These are phyloP conservation scores for Gallirallus australis DNA, from an alignment of 2,797 vertebrate genomes.

Conservation along the genomic window DNA sequence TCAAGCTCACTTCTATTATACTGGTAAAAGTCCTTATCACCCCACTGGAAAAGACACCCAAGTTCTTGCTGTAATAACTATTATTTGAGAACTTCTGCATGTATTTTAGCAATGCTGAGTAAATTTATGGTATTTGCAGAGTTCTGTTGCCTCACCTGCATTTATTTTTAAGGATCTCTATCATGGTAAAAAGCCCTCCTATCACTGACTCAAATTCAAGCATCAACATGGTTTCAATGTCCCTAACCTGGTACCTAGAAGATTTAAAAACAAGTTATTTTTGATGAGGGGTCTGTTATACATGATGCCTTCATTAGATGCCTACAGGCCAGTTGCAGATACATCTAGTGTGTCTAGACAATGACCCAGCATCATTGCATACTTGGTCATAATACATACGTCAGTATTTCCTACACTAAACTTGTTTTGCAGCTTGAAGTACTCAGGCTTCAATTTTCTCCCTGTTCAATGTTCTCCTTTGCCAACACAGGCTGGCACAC, in stretches of 20 bases:
- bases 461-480: background rate
- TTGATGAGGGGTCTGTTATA: background rate
- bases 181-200: background rate
- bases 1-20: background rate
- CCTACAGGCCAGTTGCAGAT: background rate
- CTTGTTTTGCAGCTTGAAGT: background rate
- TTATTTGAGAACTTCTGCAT: background rate
- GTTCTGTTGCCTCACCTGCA: background rate
- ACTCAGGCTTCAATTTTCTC: background rate
- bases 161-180: background rate
- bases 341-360: background rate
- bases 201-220: background rate
- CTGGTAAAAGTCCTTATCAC: background rate
- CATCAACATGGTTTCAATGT: background rate
- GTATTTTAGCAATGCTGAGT: background rate
- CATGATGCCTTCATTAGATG: rapidly evolving
- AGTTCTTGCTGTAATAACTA: background rate
- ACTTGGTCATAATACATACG: background rate
- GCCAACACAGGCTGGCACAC: background rate
- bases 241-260: background rate
- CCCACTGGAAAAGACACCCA: background rate
- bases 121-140: background rate
- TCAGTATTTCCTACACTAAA: background rate
- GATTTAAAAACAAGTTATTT: background rate
- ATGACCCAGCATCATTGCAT: background rate